Evolutionary conservation across 2,113 vertebrate genomes (phyloP).

Genomic region (Syngnathus scovelli): DNA sequence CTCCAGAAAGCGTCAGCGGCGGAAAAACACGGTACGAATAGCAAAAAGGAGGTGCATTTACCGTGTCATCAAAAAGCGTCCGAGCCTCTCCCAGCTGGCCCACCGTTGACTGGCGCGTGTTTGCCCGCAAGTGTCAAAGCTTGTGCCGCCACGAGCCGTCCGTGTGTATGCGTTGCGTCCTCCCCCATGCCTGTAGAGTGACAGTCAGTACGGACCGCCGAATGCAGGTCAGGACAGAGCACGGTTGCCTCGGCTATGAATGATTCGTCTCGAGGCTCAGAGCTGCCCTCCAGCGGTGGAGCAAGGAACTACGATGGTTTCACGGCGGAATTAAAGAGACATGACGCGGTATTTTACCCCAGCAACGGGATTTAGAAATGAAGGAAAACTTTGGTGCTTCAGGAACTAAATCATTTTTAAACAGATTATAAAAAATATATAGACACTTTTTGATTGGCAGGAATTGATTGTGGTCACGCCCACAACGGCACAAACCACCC

Average conservation of each 20-base stretch:
- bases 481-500: no score
- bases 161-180: slow-evolving; percentile 40
- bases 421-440: no score
- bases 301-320: not conserved
- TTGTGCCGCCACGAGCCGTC: slow-evolving; percentile 24
- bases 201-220: slow-evolving; percentile 6
- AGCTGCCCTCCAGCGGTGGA: slow-evolving; percentile 22
- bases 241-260: slow-evolving; percentile 14
- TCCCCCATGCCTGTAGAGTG: slow-evolving; percentile 42
- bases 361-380: not conserved
- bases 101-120: slow-evolving; percentile 27
- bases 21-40: not conserved
- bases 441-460: no score
- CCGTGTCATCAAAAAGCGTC: slow-evolving; percentile 5
- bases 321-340: not conserved
- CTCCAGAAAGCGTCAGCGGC: slow-evolving; percentile 9
- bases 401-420: no score
- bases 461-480: no score
- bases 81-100: slow-evolving; percentile 13
- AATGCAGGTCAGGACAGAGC: slow-evolving; percentile 55
- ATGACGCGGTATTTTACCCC: not conserved
- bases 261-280: not conserved
- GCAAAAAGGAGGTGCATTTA: not conserved
- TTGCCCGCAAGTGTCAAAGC: slow-evolving; percentile 32
- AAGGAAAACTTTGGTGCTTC: no score